Percentiles rank a stretch among this genome's conserved stretches.
These are phyloP conservation scores for Dynastes hyllus DNA, from an alignment of 2,888 invertebrate genomes.

Conservation along the genomic window DNA sequence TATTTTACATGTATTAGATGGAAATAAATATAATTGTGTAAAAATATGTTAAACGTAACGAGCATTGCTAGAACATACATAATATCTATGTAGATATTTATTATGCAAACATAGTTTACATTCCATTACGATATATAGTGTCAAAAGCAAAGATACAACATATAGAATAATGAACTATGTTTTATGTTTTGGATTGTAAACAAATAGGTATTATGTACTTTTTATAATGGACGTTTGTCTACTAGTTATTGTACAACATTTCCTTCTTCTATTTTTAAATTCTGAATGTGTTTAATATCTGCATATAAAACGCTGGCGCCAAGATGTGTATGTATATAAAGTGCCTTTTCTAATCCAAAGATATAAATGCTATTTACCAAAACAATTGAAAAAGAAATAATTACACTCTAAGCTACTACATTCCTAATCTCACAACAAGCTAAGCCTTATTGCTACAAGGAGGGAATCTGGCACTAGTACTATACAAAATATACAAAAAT, in stretches of 20 bases:
- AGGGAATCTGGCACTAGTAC: too few relatives aligned
- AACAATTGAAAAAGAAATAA: too few relatives aligned
- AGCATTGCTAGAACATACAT: slow-evolving; percentile 34
- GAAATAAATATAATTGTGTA: slow-evolving; percentile 20
- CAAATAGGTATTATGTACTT: background rate
- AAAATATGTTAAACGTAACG: slow-evolving; percentile 24
- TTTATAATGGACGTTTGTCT: slow-evolving; percentile 15
- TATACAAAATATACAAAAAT: too few relatives aligned
- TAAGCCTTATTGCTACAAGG: too few relatives aligned
- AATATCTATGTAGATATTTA: slow-evolving; percentile 29
- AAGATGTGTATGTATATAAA: background rate
- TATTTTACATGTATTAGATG: slow-evolving; percentile 25
- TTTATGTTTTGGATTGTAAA: background rate
- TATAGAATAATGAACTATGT: slow-evolving; percentile 12
- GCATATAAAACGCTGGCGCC: background rate
- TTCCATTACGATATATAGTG: slow-evolving; percentile 13
- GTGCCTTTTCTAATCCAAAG: too few relatives aligned
- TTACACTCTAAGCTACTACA: too few relatives aligned
- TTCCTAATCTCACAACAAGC: too few relatives aligned
- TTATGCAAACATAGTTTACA: slow-evolving; percentile 43
- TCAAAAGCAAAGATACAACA: slow-evolving; percentile 8
- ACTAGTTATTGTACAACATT: background rate
- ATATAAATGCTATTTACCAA: too few relatives aligned
- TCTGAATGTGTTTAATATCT: background rate
- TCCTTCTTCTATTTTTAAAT: slow-evolving; percentile 9